phyloP scores from a whole-genome alignment of 2,888 invertebrate species.

The Nasonovia ribisnigri region DNA sequence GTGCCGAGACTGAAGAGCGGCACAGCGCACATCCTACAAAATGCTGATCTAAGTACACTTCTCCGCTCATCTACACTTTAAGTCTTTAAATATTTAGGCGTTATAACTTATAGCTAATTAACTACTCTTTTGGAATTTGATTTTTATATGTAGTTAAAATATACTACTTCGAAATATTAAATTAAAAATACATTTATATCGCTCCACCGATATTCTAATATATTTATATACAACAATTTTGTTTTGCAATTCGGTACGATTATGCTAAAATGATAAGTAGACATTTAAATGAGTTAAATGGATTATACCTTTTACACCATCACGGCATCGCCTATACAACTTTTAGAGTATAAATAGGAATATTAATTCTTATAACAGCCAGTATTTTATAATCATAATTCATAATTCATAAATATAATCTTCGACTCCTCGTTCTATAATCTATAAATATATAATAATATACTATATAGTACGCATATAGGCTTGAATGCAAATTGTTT shows the following conservation, averaged over 20 bases:
- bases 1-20: too few species aligned
- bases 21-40: too few species aligned
- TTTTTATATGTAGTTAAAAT: background rate
- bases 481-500: background rate
- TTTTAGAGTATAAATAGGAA: background rate
- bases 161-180: background rate
- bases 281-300: background rate
- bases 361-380: background rate
- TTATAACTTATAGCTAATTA: background rate
- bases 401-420: background rate
- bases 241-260: background rate
- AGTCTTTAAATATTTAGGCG: too few species aligned
- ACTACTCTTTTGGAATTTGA: too few species aligned
- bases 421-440: background rate
- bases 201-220: background rate
- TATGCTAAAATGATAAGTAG: background rate
- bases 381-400: background rate
- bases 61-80: too few species aligned
- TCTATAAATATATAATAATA: background rate
- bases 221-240: background rate
- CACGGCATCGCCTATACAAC: background rate
- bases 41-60: too few species aligned
- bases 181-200: background rate
- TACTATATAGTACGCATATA: background rate
- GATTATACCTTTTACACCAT: background rate